Evolutionary conservation across 2,797 vertebrate genomes (phyloP), one percentile per base, ranked within the genome.

Genomic region (Limnodromus scolopaceus): DNA sequence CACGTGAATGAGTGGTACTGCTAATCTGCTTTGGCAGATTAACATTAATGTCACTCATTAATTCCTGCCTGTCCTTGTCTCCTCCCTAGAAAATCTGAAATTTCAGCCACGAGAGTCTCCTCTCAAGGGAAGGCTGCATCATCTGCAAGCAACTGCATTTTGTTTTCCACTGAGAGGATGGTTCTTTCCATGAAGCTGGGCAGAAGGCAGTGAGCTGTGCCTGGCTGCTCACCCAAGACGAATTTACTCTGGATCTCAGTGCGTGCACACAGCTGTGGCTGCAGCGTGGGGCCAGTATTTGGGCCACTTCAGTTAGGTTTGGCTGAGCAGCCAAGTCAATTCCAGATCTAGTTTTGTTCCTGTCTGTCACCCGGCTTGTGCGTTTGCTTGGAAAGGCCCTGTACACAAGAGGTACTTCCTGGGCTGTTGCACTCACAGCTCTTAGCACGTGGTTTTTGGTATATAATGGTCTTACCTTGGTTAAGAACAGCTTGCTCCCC

Each of bases 401-500:
- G n/a, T 17, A 46, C 57, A 11, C 32, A 41, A 63, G 28, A 63
- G 49, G n/a, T 16, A 4, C 32, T 48, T 34, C 57, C 48, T 10
- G 39, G 38, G 10, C 43, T 10, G 4, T 1, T 18, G 13, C 34
- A 22, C 38, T 83, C 10, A 12, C 19, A 69, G 54, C 12, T 27
- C 36, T 65, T 23, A 45, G 68, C 71, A 4, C 9, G 22, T 36
- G 2, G 9, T 6, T 79, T 88, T 63, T 63, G 22, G 6, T 34
- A 9, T 7, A 2, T 22, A 13, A n/a, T 1, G 38, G 12, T 8
- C 93, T 97, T 96, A 99, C 99, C 98, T 96, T 98, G 34, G 96
- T 69, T 97, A 99, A 91, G 94, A 99, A 98, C 16, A 99, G 32
- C 97, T 98, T 99, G 71, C 95, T 97, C 10, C 98, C 98, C 61